Evolutionary conservation across 2,113 vertebrate species (phyloP), one percentile per base, ranked within the genome.

Genomic region (Desmodus rotundus): DNA sequence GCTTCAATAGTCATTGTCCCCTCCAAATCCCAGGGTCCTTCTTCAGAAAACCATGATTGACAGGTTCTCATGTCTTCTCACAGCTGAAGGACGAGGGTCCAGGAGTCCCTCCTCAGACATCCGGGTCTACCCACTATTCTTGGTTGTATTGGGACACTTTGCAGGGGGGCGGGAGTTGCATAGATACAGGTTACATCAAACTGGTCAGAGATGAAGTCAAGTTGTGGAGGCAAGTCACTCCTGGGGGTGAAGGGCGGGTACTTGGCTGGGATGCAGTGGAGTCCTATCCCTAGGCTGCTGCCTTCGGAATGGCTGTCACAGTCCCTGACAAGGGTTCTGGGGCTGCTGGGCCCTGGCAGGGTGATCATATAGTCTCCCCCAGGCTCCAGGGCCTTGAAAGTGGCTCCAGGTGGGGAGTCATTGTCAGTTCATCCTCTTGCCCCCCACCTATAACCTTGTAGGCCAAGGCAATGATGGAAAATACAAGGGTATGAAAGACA

Each of bases 201-300:
- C 47, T 45, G n/a, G 22, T 76, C 43, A 95, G 73, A 50, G 16
- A 72, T 47, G 36, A 74, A 89, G 58, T 15, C 72, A 72, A 76
- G n/a, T 31, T 43, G 2, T 4, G 17, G 54, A 7, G 6, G 45
- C 50, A 68, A 86, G 63, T 73, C 31, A 2, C 20, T 38, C 26
- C 36, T 76, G 4, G 24, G 14, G 14, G 13, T 58, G 24, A 33
- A 26, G 31, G 24, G 7, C 4, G 43, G 36, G 26, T 7, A 41
- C 63, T 47, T 63, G 26, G 15, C 43, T 38, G 19, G 74, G 17
- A 54, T 1, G 15, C 13, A 8, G 31, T 10, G 24, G 77, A 41
- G 36, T 38, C 67, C 33, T 90, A 9, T 76, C 50, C 63, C 50
- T 11, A 31, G 50, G 50, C 31, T 73, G 5, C 45, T 72, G 45